These are phyloP conservation scores for Frankliniella intonsa DNA, from an alignment of 2,888 invertebrate genomes.

Conservation along the genomic window DNA sequence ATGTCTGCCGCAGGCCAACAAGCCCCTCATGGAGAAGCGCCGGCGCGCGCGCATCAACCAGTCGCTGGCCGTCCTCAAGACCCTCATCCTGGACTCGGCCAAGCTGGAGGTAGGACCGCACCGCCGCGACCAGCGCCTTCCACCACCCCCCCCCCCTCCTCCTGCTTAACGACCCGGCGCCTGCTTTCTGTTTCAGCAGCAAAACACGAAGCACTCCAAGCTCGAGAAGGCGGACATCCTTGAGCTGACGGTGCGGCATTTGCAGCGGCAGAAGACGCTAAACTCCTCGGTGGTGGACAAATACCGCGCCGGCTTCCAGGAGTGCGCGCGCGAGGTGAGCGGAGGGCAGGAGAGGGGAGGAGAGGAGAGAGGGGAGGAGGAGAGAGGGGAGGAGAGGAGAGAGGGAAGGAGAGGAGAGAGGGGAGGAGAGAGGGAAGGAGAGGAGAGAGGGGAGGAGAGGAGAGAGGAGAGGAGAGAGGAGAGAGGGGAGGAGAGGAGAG, in stretches of 20 bases:
- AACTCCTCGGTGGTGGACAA: conserved; percentile 56
- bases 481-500: not conserved
- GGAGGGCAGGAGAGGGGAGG: not conserved
- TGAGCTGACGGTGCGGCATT: conserved; percentile 75
- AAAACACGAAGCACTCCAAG: conserved; percentile 71
- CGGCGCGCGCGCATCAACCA: conserved; percentile 69
- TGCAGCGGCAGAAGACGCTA: conserved; percentile 67
- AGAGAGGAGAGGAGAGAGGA: not conserved
- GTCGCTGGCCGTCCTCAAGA: conserved; percentile 66
- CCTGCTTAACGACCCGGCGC: not conserved
- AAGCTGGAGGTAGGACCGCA: conserved; percentile 45
- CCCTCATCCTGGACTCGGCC: conserved; percentile 65
- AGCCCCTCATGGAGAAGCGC: conserved; percentile 74
- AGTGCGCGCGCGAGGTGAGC: conserved; percentile 60
- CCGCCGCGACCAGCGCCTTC: not conserved
- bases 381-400: too few species aligned
- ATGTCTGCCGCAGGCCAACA: conserved; percentile 57
- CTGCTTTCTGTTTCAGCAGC: conserved; percentile 40
- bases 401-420: too few species aligned
- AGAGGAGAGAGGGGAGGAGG: not conserved
- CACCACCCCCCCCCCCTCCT: too few species aligned
- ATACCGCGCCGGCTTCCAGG: conserved; percentile 62
- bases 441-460: not conserved
- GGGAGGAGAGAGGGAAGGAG: too few species aligned
- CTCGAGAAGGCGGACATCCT: conserved; percentile 81